Evolutionary conservation across 92 coral and sea anemone species (phyloP), one percentile per base, ranked within the genome.

Genomic region (Paragorgia papillata): DNA sequence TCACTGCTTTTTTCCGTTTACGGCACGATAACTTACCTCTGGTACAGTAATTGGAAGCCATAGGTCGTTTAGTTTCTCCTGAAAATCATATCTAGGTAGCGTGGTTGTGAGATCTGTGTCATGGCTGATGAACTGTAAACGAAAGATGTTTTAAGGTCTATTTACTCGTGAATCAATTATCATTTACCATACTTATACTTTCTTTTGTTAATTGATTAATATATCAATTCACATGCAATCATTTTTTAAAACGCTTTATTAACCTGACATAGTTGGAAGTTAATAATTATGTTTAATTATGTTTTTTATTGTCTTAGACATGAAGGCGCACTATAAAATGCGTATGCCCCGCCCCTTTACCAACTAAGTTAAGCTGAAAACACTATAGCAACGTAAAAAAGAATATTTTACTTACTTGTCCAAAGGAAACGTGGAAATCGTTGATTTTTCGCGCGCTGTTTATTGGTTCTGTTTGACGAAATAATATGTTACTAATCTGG

Each of bases 391-490:
- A n/a, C n/a, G n/a, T n/a, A n/a, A n/a, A n/a, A n/a, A n/a, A n/a
- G n/a, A n/a, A n/a, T n/a, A 43, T 0, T 19, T 32, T 30, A 66
- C 90, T 76, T 85, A 92, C 97, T 80, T 92, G 97, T 29, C 97
- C 97, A 69, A 92, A 92, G 69, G 90, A 96, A 18, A 90, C 88
- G 67, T 92, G 97, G 83, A 92, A 82, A 71, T 92, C 97, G 53
- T 85, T 92, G 20, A 92, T 82, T 51, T 88, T 66, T 28, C 97
- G 80, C 26, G 88, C 75, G 60, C 96, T 90, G 14, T 83, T 85
- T 76, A 44, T 77, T 33, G 97, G 63, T 66, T 88, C 86, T 66
- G 88, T 95, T 91, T 92, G 97, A 21, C 84, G 78, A 81, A 89
- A 92, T 34, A 92, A 85, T 9, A 67, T 86, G 74, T 92, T 92